phyloP scores from a whole-genome alignment of 1,140 invertebrate species.

The Drosophila fuyamai region DNA sequence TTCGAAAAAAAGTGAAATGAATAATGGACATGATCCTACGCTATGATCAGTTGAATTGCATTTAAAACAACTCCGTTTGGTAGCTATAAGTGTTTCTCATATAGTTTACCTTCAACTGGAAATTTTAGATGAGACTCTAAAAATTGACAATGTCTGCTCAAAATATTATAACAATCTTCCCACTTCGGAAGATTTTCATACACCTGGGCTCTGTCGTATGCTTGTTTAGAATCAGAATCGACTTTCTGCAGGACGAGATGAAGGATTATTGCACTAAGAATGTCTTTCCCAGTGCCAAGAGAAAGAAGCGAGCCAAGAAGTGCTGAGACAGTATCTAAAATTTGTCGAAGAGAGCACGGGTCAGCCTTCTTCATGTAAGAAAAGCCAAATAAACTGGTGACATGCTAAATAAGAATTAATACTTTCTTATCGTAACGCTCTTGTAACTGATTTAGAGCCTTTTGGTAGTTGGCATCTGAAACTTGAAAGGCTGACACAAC shows the following conservation, averaged over 20 bases:
- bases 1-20: constrained; percentile 1
- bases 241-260: no score
- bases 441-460: not conserved
- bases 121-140: no score
- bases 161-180: no score
- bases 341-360: not conserved
- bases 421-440: constrained; percentile 4
- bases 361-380: not conserved
- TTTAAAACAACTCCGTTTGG: constrained; percentile 1
- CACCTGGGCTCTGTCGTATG: no score
- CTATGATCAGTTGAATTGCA: not conserved
- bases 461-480: constrained; percentile 1
- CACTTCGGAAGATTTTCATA: no score
- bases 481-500: constrained; percentile 8
- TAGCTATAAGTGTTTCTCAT: not conserved
- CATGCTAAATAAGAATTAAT: not conserved
- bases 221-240: not conserved
- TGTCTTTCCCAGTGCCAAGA: not conserved
- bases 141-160: no score
- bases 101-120: no score
- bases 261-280: not conserved
- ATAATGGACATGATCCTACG: not conserved
- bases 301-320: not conserved
- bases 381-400: not conserved
- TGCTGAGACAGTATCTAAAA: not conserved